These are phyloP conservation scores for Paramormyrops hopkinsi DNA, from an alignment of 2,797 vertebrate species.

Conservation along the genomic window DNA sequence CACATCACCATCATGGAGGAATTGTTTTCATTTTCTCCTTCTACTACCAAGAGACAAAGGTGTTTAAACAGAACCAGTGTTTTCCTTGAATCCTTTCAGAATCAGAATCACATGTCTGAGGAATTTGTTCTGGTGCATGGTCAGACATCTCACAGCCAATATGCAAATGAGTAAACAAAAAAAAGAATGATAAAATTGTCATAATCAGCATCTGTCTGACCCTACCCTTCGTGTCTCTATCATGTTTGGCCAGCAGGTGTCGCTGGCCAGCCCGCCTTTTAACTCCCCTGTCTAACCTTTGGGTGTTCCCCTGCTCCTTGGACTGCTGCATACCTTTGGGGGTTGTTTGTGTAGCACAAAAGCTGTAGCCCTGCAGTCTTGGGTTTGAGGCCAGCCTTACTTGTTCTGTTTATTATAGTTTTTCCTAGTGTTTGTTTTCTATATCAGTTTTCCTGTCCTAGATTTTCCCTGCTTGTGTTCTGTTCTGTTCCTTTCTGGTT, in stretches of 20 bases:
- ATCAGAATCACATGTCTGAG: not conserved
- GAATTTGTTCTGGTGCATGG: not conserved
- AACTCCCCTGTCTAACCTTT: not conserved
- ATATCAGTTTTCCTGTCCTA: not conserved
- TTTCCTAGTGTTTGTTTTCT: not conserved
- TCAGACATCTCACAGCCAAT: not conserved
- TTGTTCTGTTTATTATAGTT: not conserved
- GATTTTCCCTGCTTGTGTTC: not conserved
- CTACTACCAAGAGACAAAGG: not conserved
- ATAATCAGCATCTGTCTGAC: not conserved
- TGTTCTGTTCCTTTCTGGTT: not conserved
- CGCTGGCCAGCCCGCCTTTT: not conserved
- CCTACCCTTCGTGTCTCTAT: not conserved
- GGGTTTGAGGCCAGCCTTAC: not conserved
- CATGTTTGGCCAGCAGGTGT: not conserved
- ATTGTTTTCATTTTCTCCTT: not conserved
- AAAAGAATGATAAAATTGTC: not conserved
- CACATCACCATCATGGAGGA: not conserved
- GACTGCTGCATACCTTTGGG: not conserved
- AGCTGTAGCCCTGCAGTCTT: not conserved
- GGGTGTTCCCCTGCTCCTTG: not conserved
- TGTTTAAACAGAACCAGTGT: not conserved
- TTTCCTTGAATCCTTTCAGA: not conserved
- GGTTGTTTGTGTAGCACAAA: not conserved
- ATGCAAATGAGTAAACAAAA: not conserved